Conservation (phyloP, 64 coral and sea anemone genomes). For the Pocillopora verrucosa region DNA sequence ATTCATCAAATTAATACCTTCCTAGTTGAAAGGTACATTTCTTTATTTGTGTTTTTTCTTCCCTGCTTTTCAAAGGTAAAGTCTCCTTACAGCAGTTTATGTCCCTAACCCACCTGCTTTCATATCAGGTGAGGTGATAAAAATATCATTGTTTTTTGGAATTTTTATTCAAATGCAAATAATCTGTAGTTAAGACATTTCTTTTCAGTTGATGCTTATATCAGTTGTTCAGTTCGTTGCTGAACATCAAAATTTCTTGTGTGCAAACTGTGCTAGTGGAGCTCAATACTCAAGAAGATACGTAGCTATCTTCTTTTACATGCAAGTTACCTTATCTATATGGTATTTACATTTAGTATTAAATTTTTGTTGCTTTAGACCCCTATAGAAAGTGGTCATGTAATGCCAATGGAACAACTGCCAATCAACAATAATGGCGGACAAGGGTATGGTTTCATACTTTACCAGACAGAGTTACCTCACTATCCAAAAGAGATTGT, state of each 20-base stretch:
- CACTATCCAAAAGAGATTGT: constrained; percentile 1
- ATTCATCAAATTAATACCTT: too few species aligned
- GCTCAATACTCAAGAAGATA: too few species aligned
- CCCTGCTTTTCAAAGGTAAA: neutral
- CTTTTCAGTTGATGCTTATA: too few species aligned
- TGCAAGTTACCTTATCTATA: too few species aligned
- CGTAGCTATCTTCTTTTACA: too few species aligned
- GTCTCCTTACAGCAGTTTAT: neutral
- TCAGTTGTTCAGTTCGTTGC: too few species aligned
- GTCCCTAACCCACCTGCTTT: constrained; percentile 7
- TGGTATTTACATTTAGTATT: neutral
- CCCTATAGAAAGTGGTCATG: constrained; percentile 1
- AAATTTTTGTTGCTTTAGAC: neutral
- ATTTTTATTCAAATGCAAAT: neutral
- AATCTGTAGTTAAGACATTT: too few species aligned
- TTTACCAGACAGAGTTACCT: constrained; percentile 29
- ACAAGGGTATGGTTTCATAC: constrained; percentile 55
- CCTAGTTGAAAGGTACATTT: too few species aligned
- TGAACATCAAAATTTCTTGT: too few species aligned
- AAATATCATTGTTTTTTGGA: neutral
- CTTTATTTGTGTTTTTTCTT: neutral
- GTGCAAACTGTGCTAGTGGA: too few species aligned
- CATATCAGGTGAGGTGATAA: constrained; percentile 9
- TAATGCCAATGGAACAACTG: constrained; percentile 38
- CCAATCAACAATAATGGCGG: constrained; percentile 42